Evolutionary conservation across 2,888 invertebrate species (phyloP).

Genomic region (Cheilosia variabilis): DNA sequence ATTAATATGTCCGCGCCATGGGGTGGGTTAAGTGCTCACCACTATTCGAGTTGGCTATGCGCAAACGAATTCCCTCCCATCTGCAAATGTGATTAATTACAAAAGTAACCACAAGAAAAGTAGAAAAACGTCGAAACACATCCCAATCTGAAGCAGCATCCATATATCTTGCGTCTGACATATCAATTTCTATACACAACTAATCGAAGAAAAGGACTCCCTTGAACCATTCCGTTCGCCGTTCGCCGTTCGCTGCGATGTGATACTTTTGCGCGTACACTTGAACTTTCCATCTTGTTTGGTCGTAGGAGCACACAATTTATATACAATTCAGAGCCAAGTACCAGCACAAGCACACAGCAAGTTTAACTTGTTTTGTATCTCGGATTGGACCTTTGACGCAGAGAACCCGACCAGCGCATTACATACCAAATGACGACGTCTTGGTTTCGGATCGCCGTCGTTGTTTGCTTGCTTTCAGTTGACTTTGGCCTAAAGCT

Average conservation of each 20-base stretch:
- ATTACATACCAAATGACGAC: slow-evolving; percentile 37
- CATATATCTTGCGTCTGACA: slow-evolving; percentile 47
- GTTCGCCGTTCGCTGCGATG: neutral
- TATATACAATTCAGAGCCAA: neutral
- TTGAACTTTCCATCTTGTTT: slow-evolving; percentile 63
- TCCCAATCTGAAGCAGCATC: slow-evolving; percentile 8
- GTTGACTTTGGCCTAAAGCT: slow-evolving; percentile 62
- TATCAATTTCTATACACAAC: slow-evolving; percentile 48
- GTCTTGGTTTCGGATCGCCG: slow-evolving; percentile 6
- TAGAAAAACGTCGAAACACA: neutral
- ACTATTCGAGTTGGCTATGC: neutral
- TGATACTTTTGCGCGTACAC: slow-evolving; percentile 28
- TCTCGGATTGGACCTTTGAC: slow-evolving; percentile 22
- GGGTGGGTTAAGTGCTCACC: slow-evolving; percentile 31
- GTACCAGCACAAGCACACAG: neutral
- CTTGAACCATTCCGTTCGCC: slow-evolving; percentile 21
- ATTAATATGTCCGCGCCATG: slow-evolving; percentile 38
- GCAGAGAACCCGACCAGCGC: slow-evolving; percentile 34
- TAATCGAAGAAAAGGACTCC: slow-evolving; percentile 44
- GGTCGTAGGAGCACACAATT: neutral
- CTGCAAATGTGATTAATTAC: slow-evolving; percentile 44
- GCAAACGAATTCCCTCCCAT: slow-evolving; percentile 4
- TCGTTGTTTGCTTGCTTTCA: slow-evolving; percentile 30
- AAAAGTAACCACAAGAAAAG: slow-evolving; percentile 38
- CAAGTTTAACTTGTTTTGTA: slow-evolving; percentile 56